Evolutionary conservation across 2,888 invertebrate species (phyloP), one percentile per base, ranked within the genome.

Genomic region (Cephus sareptanus): DNA sequence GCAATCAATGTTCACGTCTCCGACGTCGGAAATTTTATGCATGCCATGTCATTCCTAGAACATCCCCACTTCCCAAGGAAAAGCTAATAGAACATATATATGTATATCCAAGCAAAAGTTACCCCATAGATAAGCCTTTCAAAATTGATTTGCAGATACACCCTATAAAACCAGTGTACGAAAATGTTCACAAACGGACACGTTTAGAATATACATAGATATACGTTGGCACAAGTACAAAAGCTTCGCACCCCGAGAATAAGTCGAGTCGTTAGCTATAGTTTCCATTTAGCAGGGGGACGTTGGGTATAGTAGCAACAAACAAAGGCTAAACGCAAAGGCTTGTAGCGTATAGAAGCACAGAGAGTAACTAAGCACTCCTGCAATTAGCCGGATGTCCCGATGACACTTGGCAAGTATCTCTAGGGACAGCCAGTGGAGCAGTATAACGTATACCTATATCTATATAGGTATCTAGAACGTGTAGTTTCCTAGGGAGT

Each of bases 1-100:
- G 86, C 89, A 90, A 90, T 90, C 90, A 91, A 91, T 91, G 91
- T 89, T 90, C 87, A 83, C 83, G 87, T 87, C 86, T 87, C 85
- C 87, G 83, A 81, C 85, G 82, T 87, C 86, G 82, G 76, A 74
- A 77, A 73, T 77, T 70, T 70, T 34, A 34, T 34, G 31, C 71
- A 34, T 15, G 15, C 56, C 56, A 23, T 56, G 23, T 56, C 23
- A 56, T 56, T 56, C 23, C 56, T 56, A 23, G 23, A 56, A 56
- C 56, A 23, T 56, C 9, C 23, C 56, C 56, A 23, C 56, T 56
- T 23, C 9, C 2, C 23, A 56, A 56, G 9, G 1, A 56, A 23
- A 56, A 23, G 1, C 9, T 23, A 2, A 56, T 6, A 56, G 56
- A 9, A 56, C 56, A 23, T 56, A 56, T 23, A 40, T 15, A 23